phyloP scores from a whole-genome alignment of 2,888 invertebrate species.

The Agonum fuliginosum region DNA sequence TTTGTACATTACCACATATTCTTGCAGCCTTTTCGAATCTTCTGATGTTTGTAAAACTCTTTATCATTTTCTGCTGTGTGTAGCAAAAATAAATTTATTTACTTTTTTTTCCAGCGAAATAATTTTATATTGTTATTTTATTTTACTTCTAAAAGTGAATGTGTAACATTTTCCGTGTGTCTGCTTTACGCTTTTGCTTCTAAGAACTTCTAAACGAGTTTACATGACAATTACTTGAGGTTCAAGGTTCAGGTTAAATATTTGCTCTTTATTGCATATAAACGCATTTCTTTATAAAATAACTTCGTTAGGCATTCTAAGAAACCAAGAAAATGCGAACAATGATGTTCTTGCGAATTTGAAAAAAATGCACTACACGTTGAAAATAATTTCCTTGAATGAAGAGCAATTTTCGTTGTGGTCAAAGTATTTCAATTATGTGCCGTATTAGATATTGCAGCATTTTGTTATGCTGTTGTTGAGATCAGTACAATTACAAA shows the following conservation, averaged over 20 bases:
- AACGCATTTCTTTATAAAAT: slow-evolving; percentile 23
- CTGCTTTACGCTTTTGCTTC: background rate
- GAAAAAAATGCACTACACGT: slow-evolving; percentile 18
- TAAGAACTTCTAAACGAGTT: background rate
- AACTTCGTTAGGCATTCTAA: slow-evolving; percentile 13
- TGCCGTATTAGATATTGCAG: background rate
- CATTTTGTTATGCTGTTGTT: background rate
- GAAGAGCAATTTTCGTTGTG: background rate
- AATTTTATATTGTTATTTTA: too few species aligned
- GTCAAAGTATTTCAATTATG: background rate
- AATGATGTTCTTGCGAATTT: slow-evolving; percentile 30
- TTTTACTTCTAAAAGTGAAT: too few species aligned
- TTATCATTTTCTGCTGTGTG: too few species aligned
- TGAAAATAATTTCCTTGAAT: slow-evolving; percentile 12
- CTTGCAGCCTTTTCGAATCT: too few species aligned
- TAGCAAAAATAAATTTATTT: too few species aligned
- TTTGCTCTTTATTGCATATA: slow-evolving; percentile 34
- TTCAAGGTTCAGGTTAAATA: slow-evolving; percentile 33
- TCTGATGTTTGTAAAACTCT: too few species aligned
- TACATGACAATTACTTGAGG: slow-evolving; percentile 4
- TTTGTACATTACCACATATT: too few species aligned
- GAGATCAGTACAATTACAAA: background rate
- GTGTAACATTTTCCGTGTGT: background rate
- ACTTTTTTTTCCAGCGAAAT: too few species aligned
- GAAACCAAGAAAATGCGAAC: slow-evolving; percentile 31